phyloP scores from a whole-genome alignment of 1,140 invertebrate species.

The Ceratoteleas bidentatus region DNA sequence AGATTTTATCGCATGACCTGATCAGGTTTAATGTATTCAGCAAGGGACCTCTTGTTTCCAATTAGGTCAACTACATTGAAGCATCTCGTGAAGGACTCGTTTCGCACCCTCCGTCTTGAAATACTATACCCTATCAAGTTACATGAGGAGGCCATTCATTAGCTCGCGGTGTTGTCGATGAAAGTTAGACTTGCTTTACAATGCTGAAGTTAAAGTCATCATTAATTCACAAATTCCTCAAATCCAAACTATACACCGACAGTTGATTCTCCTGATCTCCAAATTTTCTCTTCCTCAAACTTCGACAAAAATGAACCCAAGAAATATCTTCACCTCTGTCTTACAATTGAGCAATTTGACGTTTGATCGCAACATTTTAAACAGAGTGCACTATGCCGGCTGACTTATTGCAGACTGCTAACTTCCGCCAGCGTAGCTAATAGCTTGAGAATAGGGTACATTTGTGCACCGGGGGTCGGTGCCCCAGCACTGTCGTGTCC shows the following conservation, averaged over 20 bases:
- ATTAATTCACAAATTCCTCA: constrained; percentile 26
- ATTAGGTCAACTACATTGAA: constrained; percentile 65
- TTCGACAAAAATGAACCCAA: too few relatives aligned
- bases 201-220: constrained; percentile 40
- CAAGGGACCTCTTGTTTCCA: constrained; percentile 59
- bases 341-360: too few relatives aligned
- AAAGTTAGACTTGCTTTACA: constrained; percentile 52
- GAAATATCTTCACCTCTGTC: too few relatives aligned
- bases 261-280: too few relatives aligned
- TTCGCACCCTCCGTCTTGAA: constrained; percentile 64
- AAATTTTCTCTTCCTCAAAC: too few relatives aligned
- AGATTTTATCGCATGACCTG: constrained; percentile 39
- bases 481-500: constrained; percentile 71
- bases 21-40: constrained; percentile 60
- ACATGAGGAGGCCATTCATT: constrained; percentile 62
- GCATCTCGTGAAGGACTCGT: constrained; percentile 62
- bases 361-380: too few relatives aligned
- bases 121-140: constrained; percentile 63
- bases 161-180: constrained; percentile 51
- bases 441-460: constrained; percentile 27
- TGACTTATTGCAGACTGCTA: constrained; percentile 33
- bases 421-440: constrained; percentile 33
- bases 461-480: constrained; percentile 69
- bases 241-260: too few relatives aligned
- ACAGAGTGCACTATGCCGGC: too few relatives aligned